Percentiles rank a stretch among this genome's conserved stretches.
Evolutionary conservation across 1,140 invertebrate genomes (phyloP).

Genomic region (Subanguina moxae): DNA sequence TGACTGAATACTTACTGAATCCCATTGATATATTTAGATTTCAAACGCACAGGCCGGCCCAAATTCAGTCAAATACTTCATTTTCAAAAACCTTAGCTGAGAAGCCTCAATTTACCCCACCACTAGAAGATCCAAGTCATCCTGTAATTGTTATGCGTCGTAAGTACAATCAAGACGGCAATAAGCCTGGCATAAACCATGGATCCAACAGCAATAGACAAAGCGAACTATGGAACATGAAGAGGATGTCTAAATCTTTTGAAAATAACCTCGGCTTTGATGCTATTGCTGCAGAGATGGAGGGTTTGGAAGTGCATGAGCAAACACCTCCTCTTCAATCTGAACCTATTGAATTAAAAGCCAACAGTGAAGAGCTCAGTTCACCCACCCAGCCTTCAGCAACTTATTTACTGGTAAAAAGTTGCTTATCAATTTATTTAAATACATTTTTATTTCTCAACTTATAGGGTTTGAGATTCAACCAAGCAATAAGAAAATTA

Average conservation of each 20-base stretch:
- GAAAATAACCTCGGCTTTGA: conserved; percentile 34
- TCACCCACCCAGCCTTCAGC: background rate
- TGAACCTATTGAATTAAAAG: conserved; percentile 12
- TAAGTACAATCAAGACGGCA: background rate
- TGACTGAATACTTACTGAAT: too few relatives aligned
- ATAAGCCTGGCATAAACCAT: background rate
- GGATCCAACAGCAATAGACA: background rate
- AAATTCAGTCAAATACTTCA: conserved; percentile 61
- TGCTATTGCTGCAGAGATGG: conserved; percentile 16
- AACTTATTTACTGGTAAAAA: background rate
- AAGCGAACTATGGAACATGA: conserved; percentile 43
- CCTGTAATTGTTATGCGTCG: conserved; percentile 1
- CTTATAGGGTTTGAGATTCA: conserved; percentile 79
- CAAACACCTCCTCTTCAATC: background rate
- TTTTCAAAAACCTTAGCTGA: too few relatives aligned
- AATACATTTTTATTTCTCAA: background rate
- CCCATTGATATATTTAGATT: background rate
- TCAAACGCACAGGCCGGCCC: background rate
- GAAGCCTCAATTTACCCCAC: too few relatives aligned
- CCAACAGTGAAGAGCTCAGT: conserved; percentile 6
- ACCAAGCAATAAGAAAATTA: conserved; percentile 83
- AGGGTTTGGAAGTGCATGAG: conserved; percentile 9
- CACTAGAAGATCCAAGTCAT: conserved; percentile 10
- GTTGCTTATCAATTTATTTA: background rate
- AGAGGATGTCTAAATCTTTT: conserved; percentile 55